These are phyloP conservation scores for Xiphophorus hellerii DNA, from an alignment of 2,113 vertebrate species.

Conservation along the genomic window DNA sequence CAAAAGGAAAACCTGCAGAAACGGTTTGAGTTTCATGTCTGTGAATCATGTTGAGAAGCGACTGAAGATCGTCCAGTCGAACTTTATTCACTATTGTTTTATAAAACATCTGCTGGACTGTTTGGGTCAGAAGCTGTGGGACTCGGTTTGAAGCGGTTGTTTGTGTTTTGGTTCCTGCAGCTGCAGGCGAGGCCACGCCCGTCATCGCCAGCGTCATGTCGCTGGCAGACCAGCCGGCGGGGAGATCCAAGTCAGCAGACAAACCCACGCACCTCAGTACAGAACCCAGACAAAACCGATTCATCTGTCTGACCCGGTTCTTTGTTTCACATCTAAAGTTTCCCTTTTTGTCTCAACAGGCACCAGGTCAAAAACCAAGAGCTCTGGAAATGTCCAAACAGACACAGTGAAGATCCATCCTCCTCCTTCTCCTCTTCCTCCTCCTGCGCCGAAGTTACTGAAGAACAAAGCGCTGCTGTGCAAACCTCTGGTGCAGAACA, in stretches of 20 bases:
- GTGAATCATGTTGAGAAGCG: background rate
- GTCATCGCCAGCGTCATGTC: slow-evolving; percentile 95
- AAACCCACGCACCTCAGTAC: slow-evolving; percentile 86
- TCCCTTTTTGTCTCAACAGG: slow-evolving; percentile 68
- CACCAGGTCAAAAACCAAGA: slow-evolving; percentile 83
- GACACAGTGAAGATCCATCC: slow-evolving; percentile 81
- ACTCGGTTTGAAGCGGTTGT: background rate
- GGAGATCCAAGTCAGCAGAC: slow-evolving; percentile 82
- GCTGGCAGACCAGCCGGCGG: slow-evolving; percentile 84
- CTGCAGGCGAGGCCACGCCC: slow-evolving; percentile 83
- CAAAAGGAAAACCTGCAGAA: too few species aligned
- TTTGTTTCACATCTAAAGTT: background rate
- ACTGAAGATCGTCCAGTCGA: background rate
- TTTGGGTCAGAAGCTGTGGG: too few species aligned
- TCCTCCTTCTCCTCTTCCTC: slow-evolving; percentile 55
- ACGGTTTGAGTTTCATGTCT: too few species aligned
- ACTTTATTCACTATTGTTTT: too few species aligned
- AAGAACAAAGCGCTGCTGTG: slow-evolving; percentile 98
- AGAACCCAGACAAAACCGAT: fast-evolving
- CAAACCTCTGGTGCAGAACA: slow-evolving; percentile 93
- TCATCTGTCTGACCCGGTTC: background rate
- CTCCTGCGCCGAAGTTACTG: slow-evolving; percentile 78
- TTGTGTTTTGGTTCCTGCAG: slow-evolving; percentile 17
- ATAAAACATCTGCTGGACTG: too few species aligned
- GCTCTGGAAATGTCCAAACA: slow-evolving; percentile 88